Percentiles rank a stretch among this genome's conserved stretches.
Conservation (phyloP, 2,113 vertebrate species). For the Colinus virginianus region DNA sequence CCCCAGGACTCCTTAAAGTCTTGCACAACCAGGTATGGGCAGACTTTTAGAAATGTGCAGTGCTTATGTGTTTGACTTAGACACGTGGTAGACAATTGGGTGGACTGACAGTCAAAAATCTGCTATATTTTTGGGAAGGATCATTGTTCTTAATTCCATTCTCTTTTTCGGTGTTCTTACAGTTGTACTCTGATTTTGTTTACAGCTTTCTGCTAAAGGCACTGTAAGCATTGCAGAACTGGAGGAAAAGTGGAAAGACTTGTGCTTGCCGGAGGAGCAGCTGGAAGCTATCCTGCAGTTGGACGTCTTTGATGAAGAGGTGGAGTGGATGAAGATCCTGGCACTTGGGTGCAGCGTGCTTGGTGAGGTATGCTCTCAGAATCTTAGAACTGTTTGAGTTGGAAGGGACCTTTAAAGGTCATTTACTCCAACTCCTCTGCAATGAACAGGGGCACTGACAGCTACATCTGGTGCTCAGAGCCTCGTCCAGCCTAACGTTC, state of each 20-base stretch:
- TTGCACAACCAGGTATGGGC: slow-evolving; percentile 89
- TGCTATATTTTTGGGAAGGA: background rate
- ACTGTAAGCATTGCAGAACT: slow-evolving; percentile 75
- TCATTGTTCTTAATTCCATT: background rate
- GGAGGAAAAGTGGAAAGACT: slow-evolving; percentile 81
- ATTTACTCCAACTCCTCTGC: too few relatives aligned
- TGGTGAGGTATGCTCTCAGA: slow-evolving; percentile 79
- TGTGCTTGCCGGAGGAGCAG: slow-evolving; percentile 84
- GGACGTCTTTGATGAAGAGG: slow-evolving; percentile 70
- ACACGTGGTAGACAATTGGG: background rate
- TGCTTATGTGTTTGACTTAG: background rate
- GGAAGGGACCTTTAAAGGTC: too few relatives aligned
- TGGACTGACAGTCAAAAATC: background rate
- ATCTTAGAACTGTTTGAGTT: too few relatives aligned
- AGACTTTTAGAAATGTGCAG: background rate
- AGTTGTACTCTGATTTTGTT: background rate
- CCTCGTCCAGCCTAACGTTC: too few relatives aligned
- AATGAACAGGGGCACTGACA: too few relatives aligned
- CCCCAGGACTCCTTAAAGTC: slow-evolving; percentile 87
- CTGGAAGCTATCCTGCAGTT: slow-evolving; percentile 80
- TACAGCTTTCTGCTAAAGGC: slow-evolving; percentile 71
- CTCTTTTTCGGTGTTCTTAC: background rate
- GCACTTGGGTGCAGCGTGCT: slow-evolving; percentile 87
- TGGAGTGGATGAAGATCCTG: slow-evolving; percentile 89
- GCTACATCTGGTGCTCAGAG: too few relatives aligned